Base-by-base conservation (phyloP, 1,140 invertebrate species). In the Pogonus chalceus region DNA sequence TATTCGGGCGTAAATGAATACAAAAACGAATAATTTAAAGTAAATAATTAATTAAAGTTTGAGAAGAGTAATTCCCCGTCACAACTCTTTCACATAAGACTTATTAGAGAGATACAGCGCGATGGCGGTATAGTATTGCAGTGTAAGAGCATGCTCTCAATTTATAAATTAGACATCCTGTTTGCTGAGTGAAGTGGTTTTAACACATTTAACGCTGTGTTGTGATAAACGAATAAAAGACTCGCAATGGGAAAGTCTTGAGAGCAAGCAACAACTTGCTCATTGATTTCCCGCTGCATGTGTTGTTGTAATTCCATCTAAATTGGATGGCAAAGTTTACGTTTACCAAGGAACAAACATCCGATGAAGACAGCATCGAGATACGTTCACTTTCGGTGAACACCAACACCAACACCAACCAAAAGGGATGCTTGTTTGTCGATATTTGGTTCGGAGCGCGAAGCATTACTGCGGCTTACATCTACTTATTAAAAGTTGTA, bases 101-200 rank as follows among this genome's bases (percentile, higher is more conserved):
- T 12, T 7, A 7, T 4, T 31, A 14, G 26, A 7, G 26, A 7
- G 4, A 31, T 31, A 31, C 4, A 31, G 26, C 14, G n/a, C n/a
- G n/a, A n/a, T 31, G 26, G 26, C 26, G 26, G 26, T 14, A 31
- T 31, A 4, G 4, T 31, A 12, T 7, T 18, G 18, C 7, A 16
- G 18, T 9, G 3, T 43, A 18, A 43, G 37, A 43, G 9, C 37
- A 43, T 43, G 37, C 18, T 43, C 18, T 16, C 18, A 43, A 43
- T 43, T 43, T 43, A 43, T 43, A 43, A 43, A 43, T 43, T 43
- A 43, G 37, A 43, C 37, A 10, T 43, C 37, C 37, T 43, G 37
- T 43, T 43, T 43, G 37, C 37, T 16, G 37, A 43, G 9, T 43
- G 37, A 43, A 43, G 37, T 43, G 37, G 37, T 43, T 43, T 43